phyloP scores from a whole-genome alignment of 1,140 invertebrate species.

The Pygmarrhopalites habei region DNA sequence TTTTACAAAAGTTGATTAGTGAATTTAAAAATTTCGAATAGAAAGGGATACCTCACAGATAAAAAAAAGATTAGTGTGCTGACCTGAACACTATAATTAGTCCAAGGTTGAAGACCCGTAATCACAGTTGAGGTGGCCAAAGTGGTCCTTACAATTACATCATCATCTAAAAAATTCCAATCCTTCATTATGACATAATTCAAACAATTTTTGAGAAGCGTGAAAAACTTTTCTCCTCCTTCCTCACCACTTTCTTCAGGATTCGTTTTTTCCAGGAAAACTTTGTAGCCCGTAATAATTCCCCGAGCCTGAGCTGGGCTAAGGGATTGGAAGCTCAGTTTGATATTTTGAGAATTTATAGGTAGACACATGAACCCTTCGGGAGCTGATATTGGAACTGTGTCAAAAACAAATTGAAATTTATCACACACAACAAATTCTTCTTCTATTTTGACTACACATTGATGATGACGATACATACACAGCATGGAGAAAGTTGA shows the following conservation, averaged over 20 bases:
- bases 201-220: too few relatives aligned
- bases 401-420: background rate
- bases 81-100: constrained; percentile 93
- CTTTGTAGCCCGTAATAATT: constrained; percentile 35
- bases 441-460: too few relatives aligned
- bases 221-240: background rate
- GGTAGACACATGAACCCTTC: constrained; percentile 22
- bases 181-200: too few relatives aligned
- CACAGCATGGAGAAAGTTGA: too few relatives aligned
- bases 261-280: constrained; percentile 25
- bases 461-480: too few relatives aligned
- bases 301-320: constrained; percentile 26
- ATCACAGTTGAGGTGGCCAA: constrained; percentile 59
- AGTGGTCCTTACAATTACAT: constrained; percentile 56
- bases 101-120: constrained; percentile 66
- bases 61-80: too few relatives aligned
- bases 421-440: background rate
- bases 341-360: constrained; percentile 30
- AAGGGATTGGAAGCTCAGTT: constrained; percentile 30
- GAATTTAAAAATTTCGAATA: too few relatives aligned
- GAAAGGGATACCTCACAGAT: too few relatives aligned
- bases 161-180: constrained; percentile 12
- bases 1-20: too few relatives aligned
- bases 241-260: constrained; percentile 21
- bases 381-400: constrained; percentile 21